Conservation (phyloP, 2,113 vertebrate genomes). For the Xenopus borealis region DNA sequence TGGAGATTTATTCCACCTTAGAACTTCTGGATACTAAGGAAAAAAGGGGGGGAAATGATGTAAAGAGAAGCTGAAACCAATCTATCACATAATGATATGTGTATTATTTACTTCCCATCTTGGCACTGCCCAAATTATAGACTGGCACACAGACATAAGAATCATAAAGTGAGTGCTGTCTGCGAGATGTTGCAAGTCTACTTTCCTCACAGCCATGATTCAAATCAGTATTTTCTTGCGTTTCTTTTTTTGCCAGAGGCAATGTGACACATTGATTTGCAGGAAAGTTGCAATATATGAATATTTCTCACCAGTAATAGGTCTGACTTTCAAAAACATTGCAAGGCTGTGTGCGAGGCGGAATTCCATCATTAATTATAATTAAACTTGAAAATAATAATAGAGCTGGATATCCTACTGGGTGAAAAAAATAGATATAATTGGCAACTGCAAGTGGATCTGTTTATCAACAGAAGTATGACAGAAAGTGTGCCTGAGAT, state of each 20-base stretch:
- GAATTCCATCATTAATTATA: not conserved
- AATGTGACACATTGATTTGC: not conserved
- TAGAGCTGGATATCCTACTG: no score
- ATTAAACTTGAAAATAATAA: not conserved
- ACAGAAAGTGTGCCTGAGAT: no score
- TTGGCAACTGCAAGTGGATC: no score
- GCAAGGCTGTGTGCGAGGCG: not conserved
- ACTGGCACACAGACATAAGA: not conserved
- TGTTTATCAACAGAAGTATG: no score
- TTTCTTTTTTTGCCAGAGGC: not conserved
- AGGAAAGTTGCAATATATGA: not conserved
- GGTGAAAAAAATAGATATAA: no score
- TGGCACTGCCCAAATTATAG: conserved; percentile 1
- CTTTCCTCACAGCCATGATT: not conserved
- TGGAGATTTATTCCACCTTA: conserved; percentile 23
- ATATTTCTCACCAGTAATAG: not conserved
- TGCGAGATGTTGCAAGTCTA: not conserved
- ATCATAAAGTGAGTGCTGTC: not conserved
- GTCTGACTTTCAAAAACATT: not conserved
- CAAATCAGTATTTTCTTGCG: not conserved
- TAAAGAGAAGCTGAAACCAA: not conserved
- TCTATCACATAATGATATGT: conserved; percentile 2
- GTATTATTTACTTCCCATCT: not conserved
- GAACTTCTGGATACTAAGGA: conserved; percentile 2
- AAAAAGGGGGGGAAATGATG: not conserved